phyloP scores from a whole-genome alignment of 2,113 vertebrate genomes.

The Stigmatopora nigra region DNA sequence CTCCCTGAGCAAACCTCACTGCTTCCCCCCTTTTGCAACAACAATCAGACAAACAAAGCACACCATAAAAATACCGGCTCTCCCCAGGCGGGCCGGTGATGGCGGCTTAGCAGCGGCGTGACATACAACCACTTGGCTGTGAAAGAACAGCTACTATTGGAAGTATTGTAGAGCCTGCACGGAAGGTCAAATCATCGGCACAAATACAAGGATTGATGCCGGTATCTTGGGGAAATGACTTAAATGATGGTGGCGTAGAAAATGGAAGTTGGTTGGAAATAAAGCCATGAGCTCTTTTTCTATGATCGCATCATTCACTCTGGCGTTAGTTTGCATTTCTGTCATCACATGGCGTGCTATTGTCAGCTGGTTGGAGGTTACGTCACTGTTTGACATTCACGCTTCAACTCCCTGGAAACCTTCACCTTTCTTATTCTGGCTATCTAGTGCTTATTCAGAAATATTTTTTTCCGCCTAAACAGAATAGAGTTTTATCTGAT shows the following conservation, averaged over 20 bases:
- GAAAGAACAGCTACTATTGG: conserved; percentile 22
- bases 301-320: background rate
- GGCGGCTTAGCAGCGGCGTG: conserved; percentile 42
- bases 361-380: background rate
- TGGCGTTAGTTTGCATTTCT: background rate
- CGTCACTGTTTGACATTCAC: conserved; percentile 5
- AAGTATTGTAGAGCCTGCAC: conserved; percentile 28
- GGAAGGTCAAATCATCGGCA: conserved; percentile 28
- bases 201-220: background rate
- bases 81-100: conserved; percentile 49
- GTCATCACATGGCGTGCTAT: background rate
- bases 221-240: background rate
- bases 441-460: conserved; percentile 10
- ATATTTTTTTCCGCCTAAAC: conserved; percentile 13
- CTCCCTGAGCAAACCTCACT: conserved; percentile 39
- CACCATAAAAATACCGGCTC: conserved; percentile 56
- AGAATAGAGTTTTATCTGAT: conserved; percentile 37
- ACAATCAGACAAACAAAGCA: conserved; percentile 60
- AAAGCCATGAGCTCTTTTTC: background rate
- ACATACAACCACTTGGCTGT: conserved; percentile 47
- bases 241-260: background rate
- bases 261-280: background rate
- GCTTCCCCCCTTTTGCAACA: conserved; percentile 38
- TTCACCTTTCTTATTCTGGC: conserved; percentile 8
- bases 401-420: conserved; percentile 3